phyloP scores from a whole-genome alignment of 2,888 invertebrate genomes.

The Polylopha cassiicola region DNA sequence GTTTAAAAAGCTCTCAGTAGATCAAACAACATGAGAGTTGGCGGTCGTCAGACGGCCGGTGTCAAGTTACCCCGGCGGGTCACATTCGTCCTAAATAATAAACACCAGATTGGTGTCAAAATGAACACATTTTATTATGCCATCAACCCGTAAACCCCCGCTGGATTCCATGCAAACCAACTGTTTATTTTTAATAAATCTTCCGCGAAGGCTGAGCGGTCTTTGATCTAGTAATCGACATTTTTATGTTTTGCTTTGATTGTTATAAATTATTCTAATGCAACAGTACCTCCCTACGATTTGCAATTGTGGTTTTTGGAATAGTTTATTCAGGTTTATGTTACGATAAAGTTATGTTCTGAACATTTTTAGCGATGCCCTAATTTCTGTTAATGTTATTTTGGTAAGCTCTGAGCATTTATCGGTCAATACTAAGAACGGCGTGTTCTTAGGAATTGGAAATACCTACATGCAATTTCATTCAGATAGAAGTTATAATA shows the following conservation, averaged over 20 bases:
- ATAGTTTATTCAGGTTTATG: slow-evolving; percentile 38
- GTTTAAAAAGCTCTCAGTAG: slow-evolving; percentile 77
- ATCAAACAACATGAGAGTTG: slow-evolving; percentile 73
- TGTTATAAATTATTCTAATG: slow-evolving; percentile 35
- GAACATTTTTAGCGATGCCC: slow-evolving; percentile 44
- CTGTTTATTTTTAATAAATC: slow-evolving; percentile 68
- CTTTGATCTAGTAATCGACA: slow-evolving; percentile 51
- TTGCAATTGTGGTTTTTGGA: slow-evolving; percentile 30
- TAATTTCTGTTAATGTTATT: slow-evolving; percentile 42
- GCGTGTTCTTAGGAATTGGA: slow-evolving; percentile 28
- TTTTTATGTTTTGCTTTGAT: slow-evolving; percentile 36
- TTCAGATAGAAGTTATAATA: too few species aligned
- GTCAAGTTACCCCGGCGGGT: slow-evolving; percentile 64
- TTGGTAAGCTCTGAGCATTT: slow-evolving; percentile 37
- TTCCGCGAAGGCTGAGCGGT: slow-evolving; percentile 52
- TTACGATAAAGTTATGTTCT: slow-evolving; percentile 49
- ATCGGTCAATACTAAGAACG: slow-evolving; percentile 30
- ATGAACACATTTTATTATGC: slow-evolving; percentile 72
- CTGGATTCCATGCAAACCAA: slow-evolving; percentile 39
- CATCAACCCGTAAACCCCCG: slow-evolving; percentile 63
- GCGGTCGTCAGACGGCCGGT: slow-evolving; percentile 65
- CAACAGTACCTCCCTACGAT: too few species aligned
- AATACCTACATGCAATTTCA: slow-evolving; percentile 27
- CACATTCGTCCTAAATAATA: slow-evolving; percentile 74
- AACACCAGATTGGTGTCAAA: slow-evolving; percentile 75